Conservation (phyloP, 1,140 invertebrate genomes). For the Philotrypesis tridentata region DNA sequence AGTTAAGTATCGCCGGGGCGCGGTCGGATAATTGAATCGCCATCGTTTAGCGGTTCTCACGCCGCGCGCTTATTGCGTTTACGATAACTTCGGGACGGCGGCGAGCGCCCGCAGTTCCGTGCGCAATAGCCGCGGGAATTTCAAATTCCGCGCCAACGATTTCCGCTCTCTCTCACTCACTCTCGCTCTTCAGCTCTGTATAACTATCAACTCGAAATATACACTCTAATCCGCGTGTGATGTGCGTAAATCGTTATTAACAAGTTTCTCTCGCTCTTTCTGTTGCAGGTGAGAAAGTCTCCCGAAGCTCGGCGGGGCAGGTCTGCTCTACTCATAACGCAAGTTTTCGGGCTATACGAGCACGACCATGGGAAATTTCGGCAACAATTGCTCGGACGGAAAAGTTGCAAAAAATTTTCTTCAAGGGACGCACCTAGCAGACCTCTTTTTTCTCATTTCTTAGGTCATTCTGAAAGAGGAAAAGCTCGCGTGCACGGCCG, state of each 20-base stretch:
- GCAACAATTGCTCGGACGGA: too few relatives aligned
- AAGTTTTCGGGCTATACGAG: too few relatives aligned
- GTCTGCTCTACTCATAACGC: too few relatives aligned
- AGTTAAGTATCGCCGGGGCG: background rate
- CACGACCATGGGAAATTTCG: too few relatives aligned
- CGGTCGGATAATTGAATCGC: slow-evolving; percentile 32
- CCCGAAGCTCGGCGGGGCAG: too few relatives aligned
- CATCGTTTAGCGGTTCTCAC: slow-evolving; percentile 28
- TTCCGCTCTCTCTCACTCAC: background rate
- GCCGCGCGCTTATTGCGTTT: background rate
- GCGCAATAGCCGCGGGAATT: background rate
- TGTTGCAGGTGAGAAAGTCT: slow-evolving; percentile 66
- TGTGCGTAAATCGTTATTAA: background rate
- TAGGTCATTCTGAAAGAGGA: too few relatives aligned
- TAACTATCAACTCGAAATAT: background rate
- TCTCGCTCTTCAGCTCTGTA: background rate
- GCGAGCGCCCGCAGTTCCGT: background rate
- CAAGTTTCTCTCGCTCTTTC: slow-evolving; percentile 56
- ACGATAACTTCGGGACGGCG: slow-evolving; percentile 17
- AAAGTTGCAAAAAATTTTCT: too few relatives aligned
- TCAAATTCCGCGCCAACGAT: background rate
- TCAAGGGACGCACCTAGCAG: too few relatives aligned
- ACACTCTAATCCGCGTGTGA: background rate
- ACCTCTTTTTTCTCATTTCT: too few relatives aligned
- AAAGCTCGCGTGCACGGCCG: too few relatives aligned